Percentiles rank a stretch among this genome's conserved stretches.
phyloP scores from a whole-genome alignment of 1,140 invertebrate genomes.

The Ceratoteleas bidentatus region DNA sequence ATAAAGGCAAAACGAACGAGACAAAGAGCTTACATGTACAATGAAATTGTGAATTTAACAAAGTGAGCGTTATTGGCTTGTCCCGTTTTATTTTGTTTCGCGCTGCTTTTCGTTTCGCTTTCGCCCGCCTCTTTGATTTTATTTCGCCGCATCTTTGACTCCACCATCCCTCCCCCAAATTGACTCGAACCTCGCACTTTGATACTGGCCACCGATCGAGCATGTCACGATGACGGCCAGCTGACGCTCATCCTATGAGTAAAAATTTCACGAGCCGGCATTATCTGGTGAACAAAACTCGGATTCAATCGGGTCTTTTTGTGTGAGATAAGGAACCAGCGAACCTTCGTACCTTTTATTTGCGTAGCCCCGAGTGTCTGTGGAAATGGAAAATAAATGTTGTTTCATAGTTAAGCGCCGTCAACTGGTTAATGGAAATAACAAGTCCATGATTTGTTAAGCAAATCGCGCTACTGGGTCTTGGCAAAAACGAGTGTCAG shows the following conservation, averaged over 20 bases:
- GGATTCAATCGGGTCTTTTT: constrained; percentile 23
- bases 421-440: constrained; percentile 28
- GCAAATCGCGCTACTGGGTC: background rate
- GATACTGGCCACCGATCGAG: too few species aligned
- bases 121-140: constrained; percentile 22
- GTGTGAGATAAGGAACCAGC: too few species aligned
- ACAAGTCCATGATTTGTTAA: constrained; percentile 31
- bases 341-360: constrained; percentile 27
- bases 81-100: constrained; percentile 29
- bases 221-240: too few species aligned
- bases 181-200: too few species aligned
- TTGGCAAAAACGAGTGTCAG: background rate
- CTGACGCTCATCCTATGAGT: too few species aligned
- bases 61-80: constrained; percentile 36
- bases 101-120: constrained; percentile 14
- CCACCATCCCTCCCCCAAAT: too few species aligned
- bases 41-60: constrained; percentile 47
- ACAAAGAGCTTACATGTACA: constrained; percentile 41
- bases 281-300: constrained; percentile 31
- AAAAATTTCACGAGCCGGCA: constrained; percentile 24
- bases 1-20: constrained; percentile 32
- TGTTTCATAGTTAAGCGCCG: constrained; percentile 23
- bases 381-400: constrained; percentile 41
- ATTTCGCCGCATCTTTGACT: constrained; percentile 23
- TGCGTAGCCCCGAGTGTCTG: constrained; percentile 5